Evolutionary conservation across 2,888 invertebrate genomes (phyloP), one percentile per base, ranked within the genome.

Genomic region (Brachylomia viminalis): DNA sequence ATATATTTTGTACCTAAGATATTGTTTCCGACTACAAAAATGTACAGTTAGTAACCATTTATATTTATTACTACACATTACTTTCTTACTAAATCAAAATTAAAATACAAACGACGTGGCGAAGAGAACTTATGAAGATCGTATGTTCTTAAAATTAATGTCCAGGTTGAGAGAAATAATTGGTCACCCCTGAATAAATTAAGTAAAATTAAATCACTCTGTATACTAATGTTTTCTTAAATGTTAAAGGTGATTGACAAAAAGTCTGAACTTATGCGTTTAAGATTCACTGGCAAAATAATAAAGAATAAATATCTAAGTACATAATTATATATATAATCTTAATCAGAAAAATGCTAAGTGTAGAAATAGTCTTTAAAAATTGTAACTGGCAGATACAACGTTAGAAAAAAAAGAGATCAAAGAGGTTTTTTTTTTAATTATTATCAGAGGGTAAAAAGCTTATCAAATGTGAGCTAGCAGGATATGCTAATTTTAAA

Each of bases 1-100:
- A 91, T 93, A 94, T 87, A 87, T 87, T 95, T 96, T 95, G 95
- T 95, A 95, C 95, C 95, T 96, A 95, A 92, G 86, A 92, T 93
- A 93, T 92, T 90, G 82, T 88, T 90, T 91, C 89, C 88, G 90
- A 90, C 93, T 92, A 93, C 92, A 87, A 78, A 86, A 90, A 90
- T 91, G 84, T 91, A 91, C 91, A 91, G 76, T 88, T 87, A 85
- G 77, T 88, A 86, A 85, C 79, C 70, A 83, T 84, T 83, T 85
- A 83, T 80, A 80, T 84, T 85, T 86, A 82, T 80, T 78, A 81
- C 84, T 88, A 88, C 78, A 79, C 70, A 72, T 84, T 86, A 88
- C 59, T 75, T 82, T 67, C 42, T 72, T 47, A 72, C 74, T 67
- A 79, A 86, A 87, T 77, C 79, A 77, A 80, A 83, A 81, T 83